These are phyloP conservation scores for Oreochromis tanganicae DNA, from an alignment of 2,113 vertebrate species.

Conservation along the genomic window DNA sequence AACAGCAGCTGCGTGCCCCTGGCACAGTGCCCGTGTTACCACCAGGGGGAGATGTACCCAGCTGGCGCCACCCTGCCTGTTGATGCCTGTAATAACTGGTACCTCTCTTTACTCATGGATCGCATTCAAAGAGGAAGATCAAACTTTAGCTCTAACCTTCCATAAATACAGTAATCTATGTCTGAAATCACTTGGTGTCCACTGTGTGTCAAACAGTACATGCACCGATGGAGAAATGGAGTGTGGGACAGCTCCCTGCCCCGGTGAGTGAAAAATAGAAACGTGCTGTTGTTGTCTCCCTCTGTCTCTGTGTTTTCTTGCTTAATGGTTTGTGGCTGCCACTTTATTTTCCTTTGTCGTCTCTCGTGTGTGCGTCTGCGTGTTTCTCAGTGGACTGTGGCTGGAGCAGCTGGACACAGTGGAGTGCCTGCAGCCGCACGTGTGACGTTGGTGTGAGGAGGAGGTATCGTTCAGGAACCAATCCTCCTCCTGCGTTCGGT, in stretches of 20 bases:
- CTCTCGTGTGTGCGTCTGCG: neutral
- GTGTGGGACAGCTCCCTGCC: constrained; percentile 72
- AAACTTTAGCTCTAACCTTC: neutral
- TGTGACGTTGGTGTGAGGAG: constrained; percentile 81
- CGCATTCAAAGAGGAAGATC: neutral
- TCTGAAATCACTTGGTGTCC: neutral
- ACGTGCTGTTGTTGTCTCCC: neutral
- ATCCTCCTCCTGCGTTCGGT: constrained; percentile 67
- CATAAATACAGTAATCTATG: neutral
- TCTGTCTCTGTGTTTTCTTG: neutral
- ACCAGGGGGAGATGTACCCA: constrained; percentile 65
- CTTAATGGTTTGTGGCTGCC: neutral
- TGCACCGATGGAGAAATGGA: constrained; percentile 79
- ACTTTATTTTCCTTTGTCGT: neutral
- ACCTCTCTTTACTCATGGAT: neutral
- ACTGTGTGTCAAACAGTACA: constrained; percentile 67
- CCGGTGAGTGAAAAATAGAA: constrained; percentile 65
- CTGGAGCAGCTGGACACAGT: constrained; percentile 83
- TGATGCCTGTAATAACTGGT: constrained; percentile 85
- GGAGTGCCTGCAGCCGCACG: constrained; percentile 81
- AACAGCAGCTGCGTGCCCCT: constrained; percentile 74
- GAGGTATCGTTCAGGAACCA: constrained; percentile 74
- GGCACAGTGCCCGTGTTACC: constrained; percentile 75
- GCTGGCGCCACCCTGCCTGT: constrained; percentile 35
- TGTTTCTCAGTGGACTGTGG: constrained; percentile 77